A percentile compares a stretch with the other conserved stretches of the same genome.
These are phyloP conservation scores for Phalacrocorax aristotelis DNA, from an alignment of 2,113 vertebrate species.

Conservation along the genomic window DNA sequence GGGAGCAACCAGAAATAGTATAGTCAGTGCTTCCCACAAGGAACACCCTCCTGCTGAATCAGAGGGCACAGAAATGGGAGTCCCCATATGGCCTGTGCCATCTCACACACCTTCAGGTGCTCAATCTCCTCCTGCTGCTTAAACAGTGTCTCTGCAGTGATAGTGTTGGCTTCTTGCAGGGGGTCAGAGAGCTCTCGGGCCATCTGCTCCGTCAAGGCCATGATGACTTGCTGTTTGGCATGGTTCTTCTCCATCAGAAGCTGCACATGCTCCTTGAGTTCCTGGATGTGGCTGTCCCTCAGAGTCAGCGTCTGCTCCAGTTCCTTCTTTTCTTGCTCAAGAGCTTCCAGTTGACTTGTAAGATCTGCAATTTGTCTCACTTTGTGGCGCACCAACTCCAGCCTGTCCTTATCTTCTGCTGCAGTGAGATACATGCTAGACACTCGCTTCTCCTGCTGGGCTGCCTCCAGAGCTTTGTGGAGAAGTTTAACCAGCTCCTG, in stretches of 20 bases:
- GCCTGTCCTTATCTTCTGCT: slow-evolving; percentile 79
- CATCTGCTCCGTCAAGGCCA: slow-evolving; percentile 85
- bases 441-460: slow-evolving; percentile 89
- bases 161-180: neutral
- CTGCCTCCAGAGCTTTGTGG: slow-evolving; percentile 88
- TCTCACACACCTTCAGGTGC: slow-evolving; percentile 83
- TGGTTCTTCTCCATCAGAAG: slow-evolving; percentile 86
- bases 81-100: neutral
- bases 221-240: slow-evolving; percentile 89
- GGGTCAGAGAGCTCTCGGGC: slow-evolving; percentile 54
- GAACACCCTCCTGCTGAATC: neutral
- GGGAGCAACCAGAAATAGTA: neutral
- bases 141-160: slow-evolving; percentile 59
- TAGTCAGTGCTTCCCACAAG: neutral
- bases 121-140: slow-evolving; percentile 80
- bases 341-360: slow-evolving; percentile 67
- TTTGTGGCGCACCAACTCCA: slow-evolving; percentile 87
- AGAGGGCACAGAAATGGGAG: neutral
- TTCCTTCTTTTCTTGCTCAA: slow-evolving; percentile 72
- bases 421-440: slow-evolving; percentile 81
- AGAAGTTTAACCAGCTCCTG: slow-evolving; percentile 92
- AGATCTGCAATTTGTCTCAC: slow-evolving; percentile 83
- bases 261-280: slow-evolving; percentile 78
- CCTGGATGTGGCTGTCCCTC: slow-evolving; percentile 73
- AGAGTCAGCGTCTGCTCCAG: slow-evolving; percentile 66